Percentiles rank a stretch among this genome's conserved stretches.
Evolutionary conservation across 2,113 vertebrate genomes (phyloP).

Genomic region (Mus spicilegus): DNA sequence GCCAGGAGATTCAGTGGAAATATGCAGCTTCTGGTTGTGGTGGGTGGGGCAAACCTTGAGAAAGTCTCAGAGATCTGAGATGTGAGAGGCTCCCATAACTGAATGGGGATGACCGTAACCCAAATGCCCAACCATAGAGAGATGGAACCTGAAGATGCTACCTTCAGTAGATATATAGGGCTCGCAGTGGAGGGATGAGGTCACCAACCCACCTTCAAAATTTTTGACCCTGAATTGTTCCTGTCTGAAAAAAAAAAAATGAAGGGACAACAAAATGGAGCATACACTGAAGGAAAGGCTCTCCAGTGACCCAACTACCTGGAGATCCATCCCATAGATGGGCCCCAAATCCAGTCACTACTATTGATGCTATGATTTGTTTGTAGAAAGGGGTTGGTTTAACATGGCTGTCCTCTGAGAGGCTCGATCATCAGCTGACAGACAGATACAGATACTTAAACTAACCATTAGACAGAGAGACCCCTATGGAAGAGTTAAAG

Average conservation of each 20-base stretch:
- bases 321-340: not conserved
- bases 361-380: not conserved
- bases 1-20: too few species aligned
- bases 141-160: not conserved
- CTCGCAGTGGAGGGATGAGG: not conserved
- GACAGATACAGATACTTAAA: not conserved
- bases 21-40: too few species aligned
- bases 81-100: too few species aligned
- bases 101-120: too few species aligned
- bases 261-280: not conserved
- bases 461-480: not conserved
- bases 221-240: not conserved
- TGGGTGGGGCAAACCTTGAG: too few species aligned
- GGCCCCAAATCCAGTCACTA: not conserved
- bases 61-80: too few species aligned
- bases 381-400: not conserved
- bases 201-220: not conserved
- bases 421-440: not conserved
- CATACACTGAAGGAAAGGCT: not conserved
- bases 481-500: not conserved
- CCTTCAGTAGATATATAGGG: not conserved
- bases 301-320: not conserved
- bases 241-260: not conserved
- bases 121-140: too few species aligned
- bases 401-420: not conserved